Percentiles rank a stretch among this genome's conserved stretches.
These are phyloP conservation scores for Bolinopsis microptera DNA, from an alignment of 37 sponge, comb jelly and placozoan genomes.

Conservation along the genomic window DNA sequence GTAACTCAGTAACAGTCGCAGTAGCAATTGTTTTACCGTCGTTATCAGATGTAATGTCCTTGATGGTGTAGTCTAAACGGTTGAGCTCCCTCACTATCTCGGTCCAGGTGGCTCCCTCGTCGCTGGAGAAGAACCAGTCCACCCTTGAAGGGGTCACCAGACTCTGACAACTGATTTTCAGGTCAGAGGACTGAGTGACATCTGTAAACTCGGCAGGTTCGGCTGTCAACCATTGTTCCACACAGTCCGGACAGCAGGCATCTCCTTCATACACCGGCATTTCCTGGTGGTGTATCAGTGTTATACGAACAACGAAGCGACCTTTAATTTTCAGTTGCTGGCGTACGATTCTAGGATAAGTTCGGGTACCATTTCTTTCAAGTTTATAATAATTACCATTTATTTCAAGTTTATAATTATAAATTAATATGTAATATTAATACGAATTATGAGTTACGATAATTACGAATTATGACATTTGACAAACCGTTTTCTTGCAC, in stretches of 20 bases:
- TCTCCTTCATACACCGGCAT: background rate
- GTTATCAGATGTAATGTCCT: background rate
- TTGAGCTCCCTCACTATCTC: background rate
- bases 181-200: slow-evolving; percentile 2
- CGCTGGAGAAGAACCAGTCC: background rate
- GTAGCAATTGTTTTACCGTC: background rate
- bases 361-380: no score
- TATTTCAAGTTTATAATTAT: no score
- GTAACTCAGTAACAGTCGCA: no score
- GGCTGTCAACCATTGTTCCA: background rate
- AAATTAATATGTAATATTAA: no score
- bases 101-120: slow-evolving; percentile 7
- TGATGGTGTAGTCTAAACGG: background rate
- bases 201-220: background rate
- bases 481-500: background rate
- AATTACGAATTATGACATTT: no score
- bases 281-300: background rate
- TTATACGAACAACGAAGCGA: no score
- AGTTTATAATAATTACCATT: no score
- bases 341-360: no score
- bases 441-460: no score
- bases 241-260: slow-evolving; percentile 20
- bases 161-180: background rate
- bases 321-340: no score
- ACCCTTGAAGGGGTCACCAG: background rate